Evolutionary conservation across 2,797 vertebrate genomes (phyloP), one percentile per base, ranked within the genome.

Genomic region (Kryptolebias ocellatus): DNA sequence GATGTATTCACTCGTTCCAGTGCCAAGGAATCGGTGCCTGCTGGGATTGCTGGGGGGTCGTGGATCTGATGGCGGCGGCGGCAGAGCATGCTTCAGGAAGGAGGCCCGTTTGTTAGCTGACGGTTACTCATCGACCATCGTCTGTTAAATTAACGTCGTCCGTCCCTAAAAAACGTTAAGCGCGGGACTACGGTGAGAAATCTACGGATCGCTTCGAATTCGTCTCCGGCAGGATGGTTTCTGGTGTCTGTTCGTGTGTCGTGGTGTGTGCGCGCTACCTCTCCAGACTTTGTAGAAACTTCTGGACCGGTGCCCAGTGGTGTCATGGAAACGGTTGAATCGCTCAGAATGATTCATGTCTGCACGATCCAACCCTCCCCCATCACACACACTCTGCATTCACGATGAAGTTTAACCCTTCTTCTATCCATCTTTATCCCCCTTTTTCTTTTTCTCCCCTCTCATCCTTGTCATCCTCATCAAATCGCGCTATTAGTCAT

Each of bases 291-390:
- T 93, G 92, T 93, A 92, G 94, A 89, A 90, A 96, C 94, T 93
- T 93, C 94, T 98, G 96, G 96, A 96, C 93, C 70, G 84, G 92
- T 97, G 96, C 96, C 96, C 95, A 90, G 90, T 93, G 96, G 96
- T 97, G 96, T 98, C 96, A 98, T 98, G 96, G 96, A 97, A 98
- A 98, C 97, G 95, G 95, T 96, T 95, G 95, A 96, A 95, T 96
- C 94, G 92, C 94, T 94, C 94, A 93, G 94, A 97, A 95, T 96
- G 96, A 97, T 97, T 97, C 95, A 96, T 94, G 96, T 95, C 94
- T 95, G 89, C 92, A 92, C 93, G 84, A 91, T 76, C 55, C 67
- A 80, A 74, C 79, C 86, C 81, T 74, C 85, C 87, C 81, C 83
- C 71, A 60, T 54, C 60, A n/a, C 37, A 39, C 61, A 70, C 62